These are phyloP conservation scores for Choloepus didactylus DNA, from an alignment of 2,797 vertebrate genomes.

Conservation along the genomic window DNA sequence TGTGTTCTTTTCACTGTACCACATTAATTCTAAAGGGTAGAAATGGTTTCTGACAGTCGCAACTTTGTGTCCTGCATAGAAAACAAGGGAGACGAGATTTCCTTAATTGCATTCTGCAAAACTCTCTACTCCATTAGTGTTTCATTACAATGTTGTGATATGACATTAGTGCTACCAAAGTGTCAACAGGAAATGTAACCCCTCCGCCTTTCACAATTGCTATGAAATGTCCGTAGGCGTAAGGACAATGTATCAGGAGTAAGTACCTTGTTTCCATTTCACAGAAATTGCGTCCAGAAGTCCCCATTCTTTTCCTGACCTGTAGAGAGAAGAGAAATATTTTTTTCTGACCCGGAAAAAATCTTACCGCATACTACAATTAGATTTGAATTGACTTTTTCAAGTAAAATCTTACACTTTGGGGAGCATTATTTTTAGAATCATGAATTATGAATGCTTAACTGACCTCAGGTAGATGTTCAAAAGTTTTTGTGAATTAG, in stretches of 20 bases:
- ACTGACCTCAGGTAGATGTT: slow-evolving; percentile 80
- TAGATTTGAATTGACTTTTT: slow-evolving; percentile 67
- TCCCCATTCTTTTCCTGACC: background rate
- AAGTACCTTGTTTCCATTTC: background rate
- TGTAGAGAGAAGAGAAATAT: slow-evolving; percentile 40
- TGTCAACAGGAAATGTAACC: background rate
- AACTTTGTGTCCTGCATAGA: background rate
- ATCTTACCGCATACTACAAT: slow-evolving; percentile 27
- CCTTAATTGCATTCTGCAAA: background rate
- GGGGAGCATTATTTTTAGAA: slow-evolving; percentile 76
- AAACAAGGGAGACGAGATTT: background rate
- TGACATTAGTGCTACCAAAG: background rate
- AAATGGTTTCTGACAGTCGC: background rate
- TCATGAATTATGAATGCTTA: slow-evolving; percentile 76
- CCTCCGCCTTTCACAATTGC: background rate
- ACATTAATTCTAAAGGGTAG: background rate
- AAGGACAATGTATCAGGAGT: background rate
- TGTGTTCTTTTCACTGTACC: background rate
- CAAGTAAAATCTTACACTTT: slow-evolving; percentile 71
- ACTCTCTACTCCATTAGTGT: background rate
- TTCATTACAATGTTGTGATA: background rate
- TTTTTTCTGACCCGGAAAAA: background rate
- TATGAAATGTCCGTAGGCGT: background rate
- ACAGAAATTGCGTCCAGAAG: background rate
- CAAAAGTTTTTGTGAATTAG: slow-evolving; percentile 74